Base-by-base conservation (phyloP, 2,888 invertebrate genomes). In the Epicampocera succincta region DNA sequence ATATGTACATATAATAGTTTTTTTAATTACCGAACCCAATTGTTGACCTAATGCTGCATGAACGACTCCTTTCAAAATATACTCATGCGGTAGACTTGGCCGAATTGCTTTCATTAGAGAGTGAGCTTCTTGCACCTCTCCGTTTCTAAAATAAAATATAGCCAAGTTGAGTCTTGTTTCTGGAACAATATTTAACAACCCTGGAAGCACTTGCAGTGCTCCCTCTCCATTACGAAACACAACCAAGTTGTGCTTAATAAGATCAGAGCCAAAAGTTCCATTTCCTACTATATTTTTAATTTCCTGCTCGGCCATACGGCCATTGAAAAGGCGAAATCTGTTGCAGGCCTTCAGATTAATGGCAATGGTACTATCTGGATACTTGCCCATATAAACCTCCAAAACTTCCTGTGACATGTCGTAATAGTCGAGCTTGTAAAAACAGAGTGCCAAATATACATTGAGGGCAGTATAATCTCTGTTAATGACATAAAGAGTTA, bases 361-460 rank as follows among this genome's bases (percentile, higher is more conserved):
- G 0, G 99, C 99, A 79, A 98, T 96, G 0, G 98, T 97, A 83
- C 99, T 99, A 86, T 98, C 98, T 3, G 97, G 95, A 90, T 95
- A 96, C 88, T 96, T 96, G 80, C 96, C 96, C 66, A 99, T 92
- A 90, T 99, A 99, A 21, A 97, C 95, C 21, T 96, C 96, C 13
- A 99, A 92, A n/a, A 98, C 97, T 91, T 99, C 99, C 91, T 99
- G 98, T 0, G 99, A 98, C 58, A 98, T 98, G 91, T 99, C 99
- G 89, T 98, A 99, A 90, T 98, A 99, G 91, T 99, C 99, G 87
- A 99, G 92, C 90, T 99, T 99, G 92, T 99, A 99, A 91, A 99
- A 99, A 89, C 99, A 99, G 15, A 99, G 92, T 0, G 99, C 99
- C 75, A 99, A 96, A 90, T 99, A 99, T 3, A 99, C 98, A 91